phyloP scores from a whole-genome alignment of 2,888 invertebrate genomes.

The Athripsodes cinereus region DNA sequence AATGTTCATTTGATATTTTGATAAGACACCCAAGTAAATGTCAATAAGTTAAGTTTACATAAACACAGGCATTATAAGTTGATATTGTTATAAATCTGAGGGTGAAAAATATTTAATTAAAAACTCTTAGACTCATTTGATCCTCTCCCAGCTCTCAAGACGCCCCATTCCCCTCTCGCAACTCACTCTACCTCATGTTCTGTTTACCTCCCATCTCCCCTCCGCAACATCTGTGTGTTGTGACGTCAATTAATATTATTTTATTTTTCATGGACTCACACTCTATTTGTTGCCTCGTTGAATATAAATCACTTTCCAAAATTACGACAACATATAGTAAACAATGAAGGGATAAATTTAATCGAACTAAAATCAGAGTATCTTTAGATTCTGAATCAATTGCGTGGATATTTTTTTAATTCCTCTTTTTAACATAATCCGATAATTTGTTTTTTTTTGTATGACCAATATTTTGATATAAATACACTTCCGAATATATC shows the following conservation, averaged over 20 bases:
- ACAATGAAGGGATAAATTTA: background rate
- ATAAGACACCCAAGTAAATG: too few species aligned
- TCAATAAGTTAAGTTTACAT: background rate
- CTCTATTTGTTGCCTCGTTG: background rate
- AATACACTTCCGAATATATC: too few species aligned
- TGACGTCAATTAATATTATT: slow-evolving; percentile 1
- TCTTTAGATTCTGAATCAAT: too few species aligned
- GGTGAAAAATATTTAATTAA: background rate
- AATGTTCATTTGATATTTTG: too few species aligned
- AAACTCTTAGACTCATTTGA: slow-evolving; percentile 1
- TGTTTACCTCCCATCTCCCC: background rate
- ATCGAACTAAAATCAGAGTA: too few species aligned
- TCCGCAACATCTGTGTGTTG: background rate
- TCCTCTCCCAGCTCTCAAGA: background rate
- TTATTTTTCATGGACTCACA: background rate
- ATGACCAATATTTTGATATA: too few species aligned
- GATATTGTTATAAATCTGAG: background rate
- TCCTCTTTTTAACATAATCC: too few species aligned
- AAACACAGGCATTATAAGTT: background rate
- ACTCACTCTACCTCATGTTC: background rate
- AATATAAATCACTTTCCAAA: background rate
- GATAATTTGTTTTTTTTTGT: too few species aligned
- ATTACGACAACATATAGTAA: background rate
- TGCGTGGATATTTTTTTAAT: too few species aligned
- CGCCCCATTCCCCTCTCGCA: background rate